phyloP scores from a whole-genome alignment of 2,888 invertebrate species.

The Augiades crinisus region DNA sequence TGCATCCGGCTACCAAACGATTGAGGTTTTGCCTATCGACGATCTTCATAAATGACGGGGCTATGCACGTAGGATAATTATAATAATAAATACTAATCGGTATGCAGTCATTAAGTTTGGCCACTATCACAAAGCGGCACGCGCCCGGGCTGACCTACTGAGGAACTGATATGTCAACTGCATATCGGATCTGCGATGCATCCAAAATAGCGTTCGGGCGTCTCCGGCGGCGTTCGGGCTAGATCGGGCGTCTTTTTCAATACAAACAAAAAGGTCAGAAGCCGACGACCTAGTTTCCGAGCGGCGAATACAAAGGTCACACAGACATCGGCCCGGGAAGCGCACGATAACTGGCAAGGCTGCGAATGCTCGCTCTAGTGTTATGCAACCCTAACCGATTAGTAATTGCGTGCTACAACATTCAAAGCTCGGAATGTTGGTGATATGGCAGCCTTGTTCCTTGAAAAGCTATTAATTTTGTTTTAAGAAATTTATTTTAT shows the following conservation, averaged over 20 bases:
- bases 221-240: slow-evolving; percentile 50
- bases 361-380: slow-evolving; percentile 45
- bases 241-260: slow-evolving; percentile 59
- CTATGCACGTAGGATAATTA: too few relatives aligned
- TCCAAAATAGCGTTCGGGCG: slow-evolving; percentile 56
- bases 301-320: slow-evolving; percentile 67
- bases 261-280: slow-evolving; percentile 77
- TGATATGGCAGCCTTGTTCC: too few relatives aligned
- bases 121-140: slow-evolving; percentile 28
- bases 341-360: slow-evolving; percentile 70
- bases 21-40: too few relatives aligned
- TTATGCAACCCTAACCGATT: slow-evolving; percentile 45
- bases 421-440: too few relatives aligned
- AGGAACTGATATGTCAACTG: slow-evolving; percentile 23
- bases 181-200: slow-evolving; percentile 40
- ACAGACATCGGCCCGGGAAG: slow-evolving; percentile 70
- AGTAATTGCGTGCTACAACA: too few relatives aligned
- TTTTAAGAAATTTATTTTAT: too few relatives aligned
- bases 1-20: too few relatives aligned
- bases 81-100: slow-evolving; percentile 11
- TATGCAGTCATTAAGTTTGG: slow-evolving; percentile 25
- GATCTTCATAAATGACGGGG: too few relatives aligned
- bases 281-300: slow-evolving; percentile 74
- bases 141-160: slow-evolving; percentile 31
- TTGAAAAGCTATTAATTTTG: too few relatives aligned